A percentile compares a stretch with the other conserved stretches of the same genome.
Evolutionary conservation across 2,888 invertebrate species (phyloP).

Genomic region (Ochropleura plecta): DNA sequence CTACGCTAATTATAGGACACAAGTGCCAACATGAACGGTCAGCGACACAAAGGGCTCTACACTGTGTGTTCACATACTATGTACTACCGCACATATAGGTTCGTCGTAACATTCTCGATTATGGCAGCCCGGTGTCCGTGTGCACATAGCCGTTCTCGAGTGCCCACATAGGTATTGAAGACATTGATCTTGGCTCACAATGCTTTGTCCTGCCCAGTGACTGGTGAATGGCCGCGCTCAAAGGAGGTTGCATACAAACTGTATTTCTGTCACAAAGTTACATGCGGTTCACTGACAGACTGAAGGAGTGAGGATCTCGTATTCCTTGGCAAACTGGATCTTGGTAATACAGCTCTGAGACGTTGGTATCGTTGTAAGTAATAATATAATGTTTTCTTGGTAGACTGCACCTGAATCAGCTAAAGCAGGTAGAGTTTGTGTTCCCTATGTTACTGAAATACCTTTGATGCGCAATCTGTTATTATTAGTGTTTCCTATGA

Average conservation of each 20-base stretch:
- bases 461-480: too few relatives aligned
- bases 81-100: constrained; percentile 43
- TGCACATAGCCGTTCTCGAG: constrained; percentile 77
- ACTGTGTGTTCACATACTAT: constrained; percentile 55
- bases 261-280: constrained; percentile 80
- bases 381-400: not conserved
- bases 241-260: constrained; percentile 80
- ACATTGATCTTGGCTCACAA: constrained; percentile 85
- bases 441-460: not conserved
- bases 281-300: constrained; percentile 62
- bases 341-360: constrained; percentile 21
- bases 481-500: not conserved
- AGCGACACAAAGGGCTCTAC: constrained; percentile 79
- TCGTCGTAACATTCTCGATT: constrained; percentile 70
- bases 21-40: constrained; percentile 82
- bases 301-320: constrained; percentile 27
- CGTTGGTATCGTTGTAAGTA: constrained; percentile 18
- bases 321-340: constrained; percentile 47
- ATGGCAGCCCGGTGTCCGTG: constrained; percentile 69
- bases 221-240: constrained; percentile 79
- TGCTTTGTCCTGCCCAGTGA: constrained; percentile 82
- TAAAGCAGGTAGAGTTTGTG: not conserved
- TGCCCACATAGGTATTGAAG: constrained; percentile 78
- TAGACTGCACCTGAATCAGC: constrained; percentile 1
- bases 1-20: constrained; percentile 86